Evolutionary conservation across 2,113 vertebrate species (phyloP).

Genomic region (Scatophagus argus): DNA sequence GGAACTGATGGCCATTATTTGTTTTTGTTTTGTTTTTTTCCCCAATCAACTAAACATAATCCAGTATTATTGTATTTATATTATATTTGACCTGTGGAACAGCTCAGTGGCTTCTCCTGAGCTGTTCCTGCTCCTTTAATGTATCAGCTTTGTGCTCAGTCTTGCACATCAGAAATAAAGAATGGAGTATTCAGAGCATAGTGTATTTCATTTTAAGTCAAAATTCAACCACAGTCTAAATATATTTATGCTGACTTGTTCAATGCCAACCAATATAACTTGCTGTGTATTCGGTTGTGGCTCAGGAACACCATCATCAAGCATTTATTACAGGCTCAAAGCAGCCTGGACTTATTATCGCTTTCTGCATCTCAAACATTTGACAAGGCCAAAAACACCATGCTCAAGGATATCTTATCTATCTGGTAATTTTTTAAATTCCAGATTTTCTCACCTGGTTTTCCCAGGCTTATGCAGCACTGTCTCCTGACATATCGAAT

Average conservation of each 20-base stretch:
- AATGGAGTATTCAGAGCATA: neutral
- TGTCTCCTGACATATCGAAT: conserved; percentile 8
- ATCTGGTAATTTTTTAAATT: neutral
- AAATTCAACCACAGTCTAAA: neutral
- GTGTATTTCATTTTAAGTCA: conserved; percentile 4
- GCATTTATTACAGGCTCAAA: neutral
- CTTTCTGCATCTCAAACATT: neutral
- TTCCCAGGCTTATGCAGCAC: conserved; percentile 8
- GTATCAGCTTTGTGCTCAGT: conserved; percentile 8
- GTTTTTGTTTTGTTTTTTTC: neutral
- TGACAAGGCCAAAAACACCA: conserved; percentile 13
- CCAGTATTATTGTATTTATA: too few species aligned
- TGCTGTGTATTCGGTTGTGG: neutral
- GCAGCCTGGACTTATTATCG: conserved; percentile 1
- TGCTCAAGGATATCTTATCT: neutral
- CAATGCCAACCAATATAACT: conserved; percentile 15
- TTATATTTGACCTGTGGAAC: conserved; percentile 27
- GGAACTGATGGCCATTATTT: neutral
- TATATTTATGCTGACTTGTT: conserved; percentile 3
- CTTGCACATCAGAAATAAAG: neutral
- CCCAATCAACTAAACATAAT: conserved; percentile 29
- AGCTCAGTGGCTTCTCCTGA: conserved; percentile 31
- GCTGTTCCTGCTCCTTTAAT: neutral
- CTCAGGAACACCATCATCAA: neutral
- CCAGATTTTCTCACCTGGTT: neutral